phyloP scores from a whole-genome alignment of 2,888 invertebrate species.

The Auanema sp. region DNA sequence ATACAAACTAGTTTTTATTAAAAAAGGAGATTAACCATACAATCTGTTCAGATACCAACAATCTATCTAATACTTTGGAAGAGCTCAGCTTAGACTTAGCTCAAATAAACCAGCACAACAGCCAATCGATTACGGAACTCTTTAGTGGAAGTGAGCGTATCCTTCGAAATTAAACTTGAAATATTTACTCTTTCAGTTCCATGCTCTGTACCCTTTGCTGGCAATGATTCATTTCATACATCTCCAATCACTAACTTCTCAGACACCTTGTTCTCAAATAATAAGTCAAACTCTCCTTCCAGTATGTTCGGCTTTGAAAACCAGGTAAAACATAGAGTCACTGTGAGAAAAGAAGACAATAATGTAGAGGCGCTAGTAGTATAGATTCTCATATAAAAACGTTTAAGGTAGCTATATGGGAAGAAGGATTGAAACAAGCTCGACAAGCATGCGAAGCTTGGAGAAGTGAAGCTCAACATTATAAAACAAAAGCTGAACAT shows the following conservation, averaged over 20 bases:
- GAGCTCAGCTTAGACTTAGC: conserved; percentile 46
- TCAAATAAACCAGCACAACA: conserved; percentile 37
- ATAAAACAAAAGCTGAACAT: conserved; percentile 28
- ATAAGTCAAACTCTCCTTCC: conserved; percentile 1
- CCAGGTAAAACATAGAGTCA: too few relatives aligned
- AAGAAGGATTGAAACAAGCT: conserved; percentile 41
- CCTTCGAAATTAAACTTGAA: conserved; percentile 6
- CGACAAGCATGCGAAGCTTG: conserved; percentile 27
- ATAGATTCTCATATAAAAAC: not conserved
- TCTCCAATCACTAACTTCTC: conserved; percentile 26
- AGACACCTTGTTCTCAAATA: conserved; percentile 16
- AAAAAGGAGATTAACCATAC: too few relatives aligned
- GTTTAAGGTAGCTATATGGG: conserved; percentile 27
- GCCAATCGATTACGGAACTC: conserved; percentile 11
- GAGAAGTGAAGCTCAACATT: conserved; percentile 19
- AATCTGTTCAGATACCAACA: not conserved
- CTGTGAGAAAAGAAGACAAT: conserved; percentile 5
- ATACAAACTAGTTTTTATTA: too few relatives aligned
- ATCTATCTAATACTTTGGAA: conserved; percentile 31
- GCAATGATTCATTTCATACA: conserved; percentile 27
- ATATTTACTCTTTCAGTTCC: conserved; percentile 21
- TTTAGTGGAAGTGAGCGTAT: conserved; percentile 14
- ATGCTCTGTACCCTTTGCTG: conserved; percentile 40
- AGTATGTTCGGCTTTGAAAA: conserved; percentile 11
- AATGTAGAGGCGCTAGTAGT: too few relatives aligned